Percentiles rank a stretch among this genome's conserved stretches.
These are phyloP conservation scores for Psylliodes chrysocephalus DNA, from an alignment of 2,888 invertebrate genomes.

Conservation along the genomic window DNA sequence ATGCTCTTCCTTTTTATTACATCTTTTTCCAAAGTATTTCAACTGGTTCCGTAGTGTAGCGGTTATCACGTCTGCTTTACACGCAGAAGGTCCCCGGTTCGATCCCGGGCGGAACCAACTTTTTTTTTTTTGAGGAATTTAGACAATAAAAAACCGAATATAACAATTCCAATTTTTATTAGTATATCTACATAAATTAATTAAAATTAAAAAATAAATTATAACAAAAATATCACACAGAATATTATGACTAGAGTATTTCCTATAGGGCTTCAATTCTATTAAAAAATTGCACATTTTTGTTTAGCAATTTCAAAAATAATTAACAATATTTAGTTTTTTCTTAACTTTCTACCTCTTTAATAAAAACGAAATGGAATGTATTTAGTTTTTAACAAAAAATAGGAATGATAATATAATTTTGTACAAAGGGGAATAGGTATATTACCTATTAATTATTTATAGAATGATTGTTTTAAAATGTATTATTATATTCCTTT, in stretches of 20 bases:
- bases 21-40: not conserved
- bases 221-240: slow-evolving; percentile 40
- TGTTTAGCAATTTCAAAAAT: slow-evolving; percentile 8
- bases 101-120: slow-evolving; percentile 62
- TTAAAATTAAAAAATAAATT: slow-evolving; percentile 36
- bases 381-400: not conserved
- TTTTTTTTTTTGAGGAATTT: slow-evolving; percentile 29
- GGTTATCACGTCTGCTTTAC: slow-evolving; percentile 64
- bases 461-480: slow-evolving; percentile 7
- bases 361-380: not conserved
- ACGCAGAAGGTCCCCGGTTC: slow-evolving; percentile 64
- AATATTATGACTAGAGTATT: slow-evolving; percentile 41
- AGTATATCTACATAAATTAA: slow-evolving; percentile 43
- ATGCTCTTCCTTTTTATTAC: too few species aligned
- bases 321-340: not conserved
- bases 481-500: slow-evolving; percentile 1
- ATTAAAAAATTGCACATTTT: slow-evolving; percentile 33
- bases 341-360: not conserved
- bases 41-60: slow-evolving; percentile 61
- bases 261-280: slow-evolving; percentile 4
- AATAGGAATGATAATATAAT: not conserved
- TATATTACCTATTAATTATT: too few species aligned
- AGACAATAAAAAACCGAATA: not conserved
- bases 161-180: slow-evolving; percentile 35
- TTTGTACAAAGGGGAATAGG: not conserved